Percentiles rank a stretch among this genome's conserved stretches.
Conservation (phyloP, 2,888 invertebrate genomes). For the Dichetophora obliterata region DNA sequence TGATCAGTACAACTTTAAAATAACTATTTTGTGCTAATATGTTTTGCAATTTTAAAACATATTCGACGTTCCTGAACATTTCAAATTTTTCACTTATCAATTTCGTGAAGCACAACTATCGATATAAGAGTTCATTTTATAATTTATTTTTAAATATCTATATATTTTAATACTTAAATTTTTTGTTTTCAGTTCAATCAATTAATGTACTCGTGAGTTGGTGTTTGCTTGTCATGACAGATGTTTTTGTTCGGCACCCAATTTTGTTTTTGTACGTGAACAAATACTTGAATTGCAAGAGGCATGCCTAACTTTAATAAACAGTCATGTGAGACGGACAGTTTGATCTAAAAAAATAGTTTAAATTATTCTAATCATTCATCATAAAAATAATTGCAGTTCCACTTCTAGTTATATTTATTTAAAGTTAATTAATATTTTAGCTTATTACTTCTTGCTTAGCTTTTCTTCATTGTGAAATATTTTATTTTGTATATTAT, state of each 20-base stretch:
- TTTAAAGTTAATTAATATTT: background rate
- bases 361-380: background rate
- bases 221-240: background rate
- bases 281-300: background rate
- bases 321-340: no score
- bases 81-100: no score
- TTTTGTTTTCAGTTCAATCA: constrained; percentile 45
- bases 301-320: background rate
- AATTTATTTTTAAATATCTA: background rate
- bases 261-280: background rate
- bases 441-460: background rate
- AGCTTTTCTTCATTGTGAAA: background rate
- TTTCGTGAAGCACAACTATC: no score
- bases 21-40: no score
- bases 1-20: no score
- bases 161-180: constrained; percentile 30
- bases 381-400: background rate
- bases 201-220: background rate
- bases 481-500: background rate
- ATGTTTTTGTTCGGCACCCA: background rate
- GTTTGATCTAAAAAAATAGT: background rate
- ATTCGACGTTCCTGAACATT: no score
- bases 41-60: no score
- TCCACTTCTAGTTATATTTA: background rate
- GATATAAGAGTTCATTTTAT: no score